Evolutionary conservation across 1,140 invertebrate species (phyloP).

Genomic region (Limonius californicus): DNA sequence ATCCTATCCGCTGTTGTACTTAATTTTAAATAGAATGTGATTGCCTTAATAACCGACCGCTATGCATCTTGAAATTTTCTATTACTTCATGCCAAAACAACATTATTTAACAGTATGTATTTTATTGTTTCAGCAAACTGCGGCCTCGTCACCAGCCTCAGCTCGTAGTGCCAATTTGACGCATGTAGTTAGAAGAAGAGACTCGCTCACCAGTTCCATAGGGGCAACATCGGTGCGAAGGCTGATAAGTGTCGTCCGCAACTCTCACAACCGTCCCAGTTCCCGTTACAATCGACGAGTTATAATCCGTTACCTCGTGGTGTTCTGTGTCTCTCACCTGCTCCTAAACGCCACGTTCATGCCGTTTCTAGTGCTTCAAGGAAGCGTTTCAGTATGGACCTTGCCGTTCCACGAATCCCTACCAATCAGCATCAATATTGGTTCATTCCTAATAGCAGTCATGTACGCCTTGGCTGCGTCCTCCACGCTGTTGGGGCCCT

Average conservation of each 20-base stretch:
- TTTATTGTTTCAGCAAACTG: constrained; percentile 51
- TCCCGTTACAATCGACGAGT: constrained; percentile 46
- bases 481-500: constrained; percentile 52
- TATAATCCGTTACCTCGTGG: constrained; percentile 52
- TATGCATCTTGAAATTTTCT: too few relatives aligned
- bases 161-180: constrained; percentile 48
- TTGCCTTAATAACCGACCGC: too few relatives aligned
- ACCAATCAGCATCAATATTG: constrained; percentile 48
- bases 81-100: too few relatives aligned
- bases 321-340: constrained; percentile 56
- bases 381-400: constrained; percentile 49
- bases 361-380: constrained; percentile 60
- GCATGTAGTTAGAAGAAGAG: constrained; percentile 48
- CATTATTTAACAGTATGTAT: constrained; percentile 2
- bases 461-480: constrained; percentile 54
- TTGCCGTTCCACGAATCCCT: constrained; percentile 41
- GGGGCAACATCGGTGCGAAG: constrained; percentile 64
- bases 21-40: background rate
- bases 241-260: constrained; percentile 58
- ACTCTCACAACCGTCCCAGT: constrained; percentile 50
- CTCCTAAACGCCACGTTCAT: constrained; percentile 60
- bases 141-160: constrained; percentile 58
- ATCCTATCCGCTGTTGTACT: too few relatives aligned
- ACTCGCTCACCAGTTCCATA: constrained; percentile 63
- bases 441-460: constrained; percentile 53